Percentiles rank a stretch among this genome's conserved stretches.
phyloP scores from a whole-genome alignment of 2,888 invertebrate genomes.

The Amblyjoppa fuscipennis region DNA sequence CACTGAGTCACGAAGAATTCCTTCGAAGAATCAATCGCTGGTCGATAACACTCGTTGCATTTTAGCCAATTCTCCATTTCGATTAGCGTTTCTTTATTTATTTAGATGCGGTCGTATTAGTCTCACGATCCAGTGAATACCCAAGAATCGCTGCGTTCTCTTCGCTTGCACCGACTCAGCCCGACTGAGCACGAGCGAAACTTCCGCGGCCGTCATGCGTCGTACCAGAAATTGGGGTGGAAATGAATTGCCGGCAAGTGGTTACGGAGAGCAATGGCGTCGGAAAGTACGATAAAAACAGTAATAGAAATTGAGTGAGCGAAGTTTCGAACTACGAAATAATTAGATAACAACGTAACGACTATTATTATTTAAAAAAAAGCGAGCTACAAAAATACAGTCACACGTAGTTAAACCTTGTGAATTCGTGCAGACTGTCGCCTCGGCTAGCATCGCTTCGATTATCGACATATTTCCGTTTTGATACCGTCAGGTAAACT shows the following conservation, averaged over 20 bases:
- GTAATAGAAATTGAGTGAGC: neutral
- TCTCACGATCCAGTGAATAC: neutral
- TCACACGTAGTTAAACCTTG: neutral
- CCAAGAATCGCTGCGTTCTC: too few species aligned
- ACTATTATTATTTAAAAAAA: conserved; percentile 25
- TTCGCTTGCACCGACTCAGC: too few species aligned
- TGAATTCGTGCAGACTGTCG: neutral
- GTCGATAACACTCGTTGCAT: conserved; percentile 56
- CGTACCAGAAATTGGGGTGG: too few species aligned
- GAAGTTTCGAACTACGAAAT: neutral
- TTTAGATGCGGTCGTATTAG: neutral
- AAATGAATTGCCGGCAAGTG: neutral
- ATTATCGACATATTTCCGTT: neutral
- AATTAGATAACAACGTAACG: conserved; percentile 42
- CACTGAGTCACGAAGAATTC: conserved; percentile 52
- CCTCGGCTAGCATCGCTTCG: neutral
- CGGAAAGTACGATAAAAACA: neutral
- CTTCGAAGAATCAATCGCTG: conserved; percentile 2
- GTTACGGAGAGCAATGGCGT: neutral
- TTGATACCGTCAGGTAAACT: neutral
- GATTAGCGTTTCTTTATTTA: neutral
- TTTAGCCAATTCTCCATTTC: conserved; percentile 43
- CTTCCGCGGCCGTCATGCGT: too few species aligned
- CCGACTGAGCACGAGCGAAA: too few species aligned
- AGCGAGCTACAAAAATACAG: conserved; percentile 27